These are phyloP conservation scores for Isurus oxyrinchus DNA, from an alignment of 2,113 vertebrate species.

Conservation along the genomic window DNA sequence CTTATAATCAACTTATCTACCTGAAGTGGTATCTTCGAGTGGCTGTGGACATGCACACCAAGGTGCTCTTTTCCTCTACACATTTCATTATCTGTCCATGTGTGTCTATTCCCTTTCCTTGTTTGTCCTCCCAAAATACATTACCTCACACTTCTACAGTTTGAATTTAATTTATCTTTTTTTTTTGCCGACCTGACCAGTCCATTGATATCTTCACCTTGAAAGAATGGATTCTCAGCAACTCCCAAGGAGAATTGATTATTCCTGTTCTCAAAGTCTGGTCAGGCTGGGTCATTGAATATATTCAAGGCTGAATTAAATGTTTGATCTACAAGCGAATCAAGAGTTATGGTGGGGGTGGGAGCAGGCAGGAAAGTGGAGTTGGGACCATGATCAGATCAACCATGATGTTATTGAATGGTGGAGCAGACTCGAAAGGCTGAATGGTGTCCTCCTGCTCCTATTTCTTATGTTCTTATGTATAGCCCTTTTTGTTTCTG, in stretches of 20 bases:
- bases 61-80: neutral
- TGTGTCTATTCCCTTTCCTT: neutral
- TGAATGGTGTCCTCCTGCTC: neutral
- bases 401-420: neutral
- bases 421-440: neutral
- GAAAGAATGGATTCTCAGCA: neutral
- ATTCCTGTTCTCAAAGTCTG: neutral
- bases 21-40: no score
- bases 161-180: neutral
- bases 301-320: neutral
- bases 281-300: neutral
- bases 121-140: neutral
- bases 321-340: neutral
- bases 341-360: no score
- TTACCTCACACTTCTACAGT: neutral
- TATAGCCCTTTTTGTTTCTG: neutral
- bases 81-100: neutral
- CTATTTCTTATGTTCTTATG: neutral
- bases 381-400: neutral
- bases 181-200: neutral
- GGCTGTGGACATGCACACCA: no score
- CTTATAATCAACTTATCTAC: no score
- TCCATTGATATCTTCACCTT: neutral
- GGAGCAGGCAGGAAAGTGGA: neutral
- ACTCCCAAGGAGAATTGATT: neutral